These are phyloP conservation scores for Dendrolimus pini DNA, from an alignment of 2,888 invertebrate species.

Conservation along the genomic window DNA sequence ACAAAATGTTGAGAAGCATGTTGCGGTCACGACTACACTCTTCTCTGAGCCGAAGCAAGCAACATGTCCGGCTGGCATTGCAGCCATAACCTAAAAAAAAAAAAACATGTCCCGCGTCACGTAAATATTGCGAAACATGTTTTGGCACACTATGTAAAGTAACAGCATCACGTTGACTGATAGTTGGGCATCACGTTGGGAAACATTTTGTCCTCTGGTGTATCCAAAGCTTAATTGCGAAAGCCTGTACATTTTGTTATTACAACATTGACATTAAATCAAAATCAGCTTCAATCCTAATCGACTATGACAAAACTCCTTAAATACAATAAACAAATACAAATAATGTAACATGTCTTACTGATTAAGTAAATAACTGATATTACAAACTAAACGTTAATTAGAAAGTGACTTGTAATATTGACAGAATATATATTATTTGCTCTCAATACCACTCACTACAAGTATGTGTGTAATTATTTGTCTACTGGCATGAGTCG, in stretches of 20 bases:
- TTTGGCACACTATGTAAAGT: too few species aligned
- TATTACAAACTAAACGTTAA: background rate
- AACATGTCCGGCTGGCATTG: too few species aligned
- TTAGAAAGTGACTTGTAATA: background rate
- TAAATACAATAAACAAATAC: too few species aligned
- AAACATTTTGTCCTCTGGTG: background rate
- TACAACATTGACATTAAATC: background rate
- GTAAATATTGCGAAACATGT: too few species aligned
- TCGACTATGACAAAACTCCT: background rate
- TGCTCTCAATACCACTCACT: background rate
- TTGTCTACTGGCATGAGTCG: background rate
- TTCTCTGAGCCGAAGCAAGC: too few species aligned
- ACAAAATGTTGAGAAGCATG: too few species aligned
- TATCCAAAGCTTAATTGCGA: background rate
- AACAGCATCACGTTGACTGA: too few species aligned
- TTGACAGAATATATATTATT: constrained; percentile 1
- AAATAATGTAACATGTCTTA: background rate
- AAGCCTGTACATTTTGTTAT: background rate
- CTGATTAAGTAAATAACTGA: background rate
- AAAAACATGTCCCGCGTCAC: too few species aligned
- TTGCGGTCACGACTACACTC: too few species aligned
- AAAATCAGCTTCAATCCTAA: background rate
- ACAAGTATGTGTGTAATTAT: background rate
- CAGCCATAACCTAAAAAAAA: too few species aligned
- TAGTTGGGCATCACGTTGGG: too few species aligned